phyloP scores from a whole-genome alignment of 2,888 invertebrate genomes.

The Himalopsyche kuldschensis region DNA sequence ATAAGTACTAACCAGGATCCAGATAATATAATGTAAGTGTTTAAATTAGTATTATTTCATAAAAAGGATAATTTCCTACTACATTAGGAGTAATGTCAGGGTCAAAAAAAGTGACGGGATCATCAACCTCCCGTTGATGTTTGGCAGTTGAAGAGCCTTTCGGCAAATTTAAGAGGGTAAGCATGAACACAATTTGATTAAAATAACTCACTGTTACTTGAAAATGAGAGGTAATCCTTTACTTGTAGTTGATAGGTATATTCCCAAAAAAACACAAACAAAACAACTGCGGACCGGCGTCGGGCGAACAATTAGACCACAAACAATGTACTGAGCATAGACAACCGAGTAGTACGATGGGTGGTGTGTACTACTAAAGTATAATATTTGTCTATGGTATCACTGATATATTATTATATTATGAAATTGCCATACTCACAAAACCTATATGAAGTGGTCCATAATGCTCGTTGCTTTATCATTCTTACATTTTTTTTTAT shows the following conservation, averaged over 20 bases:
- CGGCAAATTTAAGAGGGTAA: background rate
- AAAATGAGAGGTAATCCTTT: background rate
- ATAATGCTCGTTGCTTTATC: too few relatives aligned
- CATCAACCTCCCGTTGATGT: slow-evolving; percentile 9
- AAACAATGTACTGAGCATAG: background rate
- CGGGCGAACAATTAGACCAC: background rate
- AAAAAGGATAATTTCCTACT: background rate
- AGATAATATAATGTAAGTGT: background rate
- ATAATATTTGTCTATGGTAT: too few relatives aligned
- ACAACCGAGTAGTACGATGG: too few relatives aligned
- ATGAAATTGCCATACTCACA: too few relatives aligned
- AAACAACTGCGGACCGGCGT: slow-evolving; percentile 14
- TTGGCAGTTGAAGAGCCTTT: background rate
- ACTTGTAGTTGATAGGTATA: background rate
- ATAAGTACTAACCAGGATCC: background rate
- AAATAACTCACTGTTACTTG: background rate
- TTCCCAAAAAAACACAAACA: slow-evolving; percentile 3
- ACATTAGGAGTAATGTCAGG: slow-evolving; percentile 3
- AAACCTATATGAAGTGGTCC: too few relatives aligned
- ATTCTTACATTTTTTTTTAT: too few relatives aligned
- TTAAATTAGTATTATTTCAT: background rate
- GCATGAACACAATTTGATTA: background rate
- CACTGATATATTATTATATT: too few relatives aligned
- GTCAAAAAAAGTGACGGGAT: slow-evolving; percentile 16
- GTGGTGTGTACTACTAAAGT: too few relatives aligned